Evolutionary conservation across 2,113 vertebrate genomes (phyloP).

Genomic region (Eclectus roratus): DNA sequence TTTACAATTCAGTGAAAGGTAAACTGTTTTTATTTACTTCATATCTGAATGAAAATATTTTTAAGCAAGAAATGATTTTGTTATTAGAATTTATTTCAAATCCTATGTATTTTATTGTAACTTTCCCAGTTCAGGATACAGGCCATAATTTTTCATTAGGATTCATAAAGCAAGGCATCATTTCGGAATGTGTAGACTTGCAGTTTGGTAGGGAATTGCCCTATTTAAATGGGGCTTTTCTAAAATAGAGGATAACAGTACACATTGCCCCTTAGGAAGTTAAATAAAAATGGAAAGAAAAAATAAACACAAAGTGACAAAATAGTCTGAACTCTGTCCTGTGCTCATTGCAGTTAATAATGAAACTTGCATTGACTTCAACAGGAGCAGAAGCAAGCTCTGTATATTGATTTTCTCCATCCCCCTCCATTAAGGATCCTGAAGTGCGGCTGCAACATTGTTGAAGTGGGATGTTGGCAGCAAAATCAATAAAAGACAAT

Average conservation of each 20-base stretch:
- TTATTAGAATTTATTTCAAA: slow-evolving; percentile 54
- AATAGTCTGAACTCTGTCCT: slow-evolving; percentile 48
- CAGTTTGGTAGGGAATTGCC: background rate
- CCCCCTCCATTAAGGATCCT: slow-evolving; percentile 63
- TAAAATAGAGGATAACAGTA: background rate
- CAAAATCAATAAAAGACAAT: slow-evolving; percentile 67
- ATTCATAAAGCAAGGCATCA: background rate
- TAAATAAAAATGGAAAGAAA: slow-evolving; percentile 37
- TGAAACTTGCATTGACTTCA: slow-evolving; percentile 39
- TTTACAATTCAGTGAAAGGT: background rate
- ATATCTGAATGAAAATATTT: slow-evolving; percentile 5
- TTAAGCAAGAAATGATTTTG: slow-evolving; percentile 32
- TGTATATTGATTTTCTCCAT: slow-evolving; percentile 70
- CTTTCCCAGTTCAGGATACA: background rate
- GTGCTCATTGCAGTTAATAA: slow-evolving; percentile 52
- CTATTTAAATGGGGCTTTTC: background rate
- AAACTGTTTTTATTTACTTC: slow-evolving; percentile 22
- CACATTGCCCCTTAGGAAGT: background rate
- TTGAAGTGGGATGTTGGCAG: slow-evolving; percentile 65
- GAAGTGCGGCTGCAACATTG: slow-evolving; percentile 53
- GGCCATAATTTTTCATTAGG: slow-evolving; percentile 32
- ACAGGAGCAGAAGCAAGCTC: slow-evolving; percentile 45
- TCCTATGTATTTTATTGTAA: slow-evolving; percentile 30
- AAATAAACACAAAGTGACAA: slow-evolving; percentile 13
- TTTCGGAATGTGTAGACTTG: background rate